Base-by-base conservation (phyloP, 2,113 vertebrate genomes). In the Rousettus leschenaultii region DNA sequence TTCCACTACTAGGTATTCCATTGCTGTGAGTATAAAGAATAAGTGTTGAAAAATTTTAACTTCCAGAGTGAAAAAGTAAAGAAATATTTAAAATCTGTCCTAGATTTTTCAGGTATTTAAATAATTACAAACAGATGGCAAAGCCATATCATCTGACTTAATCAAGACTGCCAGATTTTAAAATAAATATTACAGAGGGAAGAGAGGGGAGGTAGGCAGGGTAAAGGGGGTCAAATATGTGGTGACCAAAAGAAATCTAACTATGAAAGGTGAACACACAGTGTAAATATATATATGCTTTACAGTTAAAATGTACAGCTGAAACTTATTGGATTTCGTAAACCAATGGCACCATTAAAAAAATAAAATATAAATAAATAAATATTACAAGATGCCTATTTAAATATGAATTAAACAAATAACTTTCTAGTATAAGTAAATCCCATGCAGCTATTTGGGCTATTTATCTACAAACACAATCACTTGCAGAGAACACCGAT, bases 371-470 rank as follows among this genome's bases (percentile, higher is more conserved):
- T 16, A 97, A 91, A 65, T 85, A 97, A 91, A 65, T 65, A 66
- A 92, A 95, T 88, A 91, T 35, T 53, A 70, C 4, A 75, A 21
- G 43, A 71, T 79, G 35, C 18, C 24, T n/a, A 95, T 63, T 86
- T 89, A 94, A 94, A 71, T 73, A 95, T 33, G 63, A 94, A 94
- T 86, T 89, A 84, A 87, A 61, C 16, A 57, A 66, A 86, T 9
- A 53, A 24, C 55, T 90, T 84, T 65, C 91, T 77, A 48, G 65
- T 77, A 11, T 75, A 85, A 87, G 40, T 91, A 61, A 71, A 83
- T 79, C 38, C 28, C 48, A 30, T 65, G 24, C 13, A 94, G 88
- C 80, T 85, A 94, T 63, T 71, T 70, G 74, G 28, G n/a, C 61
- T 33, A 53, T 24, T 10, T 91, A 61, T 35, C 80, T 86, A 95